A percentile compares a stretch with the other conserved stretches of the same genome.
Conservation (phyloP, 2,797 vertebrate genomes). For the Sebastes matsubarae region DNA sequence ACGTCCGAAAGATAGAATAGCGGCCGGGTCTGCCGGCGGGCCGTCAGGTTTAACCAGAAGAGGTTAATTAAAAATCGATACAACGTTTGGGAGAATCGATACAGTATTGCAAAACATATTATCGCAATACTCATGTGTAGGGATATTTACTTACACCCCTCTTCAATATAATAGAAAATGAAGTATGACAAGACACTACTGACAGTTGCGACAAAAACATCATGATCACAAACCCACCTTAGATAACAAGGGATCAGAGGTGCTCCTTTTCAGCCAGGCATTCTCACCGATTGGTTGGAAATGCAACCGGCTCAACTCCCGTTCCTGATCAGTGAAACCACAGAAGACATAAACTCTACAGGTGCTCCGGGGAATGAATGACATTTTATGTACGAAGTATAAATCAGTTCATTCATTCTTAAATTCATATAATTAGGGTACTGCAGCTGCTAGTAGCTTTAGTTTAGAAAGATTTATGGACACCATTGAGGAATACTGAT, state of each 20-base stretch:
- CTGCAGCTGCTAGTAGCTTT: neutral
- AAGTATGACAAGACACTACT: neutral
- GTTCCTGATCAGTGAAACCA: constrained; percentile 61
- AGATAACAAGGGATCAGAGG: constrained; percentile 71
- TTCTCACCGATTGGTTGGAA: constrained; percentile 79
- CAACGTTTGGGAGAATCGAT: too few relatives aligned
- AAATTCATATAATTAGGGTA: neutral
- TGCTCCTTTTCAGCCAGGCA: constrained; percentile 82
- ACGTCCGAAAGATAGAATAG: too few relatives aligned
- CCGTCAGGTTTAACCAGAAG: too few relatives aligned
- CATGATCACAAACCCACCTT: constrained; percentile 59
- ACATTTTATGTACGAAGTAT: too few relatives aligned
- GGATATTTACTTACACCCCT: too few relatives aligned
- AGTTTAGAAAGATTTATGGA: neutral
- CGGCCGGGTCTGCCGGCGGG: too few relatives aligned
- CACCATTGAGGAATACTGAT: neutral
- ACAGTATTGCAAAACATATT: too few relatives aligned
- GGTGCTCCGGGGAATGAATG: neutral
- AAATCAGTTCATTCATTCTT: neutral
- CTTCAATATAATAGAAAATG: too few relatives aligned
- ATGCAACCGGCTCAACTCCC: constrained; percentile 71
- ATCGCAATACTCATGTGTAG: too few relatives aligned
- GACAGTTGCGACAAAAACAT: neutral
- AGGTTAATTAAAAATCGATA: too few relatives aligned
- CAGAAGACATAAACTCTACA: neutral